A percentile compares a stretch with the other conserved stretches of the same genome.
phyloP scores from a whole-genome alignment of 2,797 vertebrate genomes.

The Microhierax caerulescens region DNA sequence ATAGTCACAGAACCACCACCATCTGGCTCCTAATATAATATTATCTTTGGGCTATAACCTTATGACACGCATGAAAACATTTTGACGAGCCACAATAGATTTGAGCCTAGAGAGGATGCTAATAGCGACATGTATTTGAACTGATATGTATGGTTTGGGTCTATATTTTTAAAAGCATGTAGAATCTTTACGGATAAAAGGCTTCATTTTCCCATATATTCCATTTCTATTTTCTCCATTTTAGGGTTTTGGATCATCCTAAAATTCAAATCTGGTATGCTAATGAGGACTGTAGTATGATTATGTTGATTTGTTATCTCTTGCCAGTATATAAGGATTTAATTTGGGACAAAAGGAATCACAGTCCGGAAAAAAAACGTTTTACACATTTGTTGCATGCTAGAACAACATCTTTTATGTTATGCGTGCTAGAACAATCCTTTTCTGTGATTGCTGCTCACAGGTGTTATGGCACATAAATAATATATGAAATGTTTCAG shows the following conservation, averaged over 20 bases:
- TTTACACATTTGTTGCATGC: background rate
- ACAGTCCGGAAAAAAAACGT: background rate
- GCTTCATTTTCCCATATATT: background rate
- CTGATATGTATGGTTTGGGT: background rate
- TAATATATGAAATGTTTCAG: background rate
- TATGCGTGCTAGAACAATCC: background rate
- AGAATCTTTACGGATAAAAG: background rate
- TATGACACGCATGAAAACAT: background rate
- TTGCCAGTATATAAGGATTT: background rate
- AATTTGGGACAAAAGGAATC: background rate
- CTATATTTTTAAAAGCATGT: background rate
- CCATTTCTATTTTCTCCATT: background rate
- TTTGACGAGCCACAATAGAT: background rate
- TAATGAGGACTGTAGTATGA: background rate
- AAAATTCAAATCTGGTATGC: background rate
- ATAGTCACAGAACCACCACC: background rate
- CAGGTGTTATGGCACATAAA: background rate
- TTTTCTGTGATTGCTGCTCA: background rate
- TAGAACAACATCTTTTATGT: background rate
- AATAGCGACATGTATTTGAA: background rate
- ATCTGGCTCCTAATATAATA: background rate
- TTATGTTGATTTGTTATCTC: background rate
- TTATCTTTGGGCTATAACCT: background rate
- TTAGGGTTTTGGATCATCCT: background rate
- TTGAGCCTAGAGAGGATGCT: background rate